These are phyloP conservation scores for Dasysyrphus tricinctus DNA, from an alignment of 2,888 invertebrate genomes.

Conservation along the genomic window DNA sequence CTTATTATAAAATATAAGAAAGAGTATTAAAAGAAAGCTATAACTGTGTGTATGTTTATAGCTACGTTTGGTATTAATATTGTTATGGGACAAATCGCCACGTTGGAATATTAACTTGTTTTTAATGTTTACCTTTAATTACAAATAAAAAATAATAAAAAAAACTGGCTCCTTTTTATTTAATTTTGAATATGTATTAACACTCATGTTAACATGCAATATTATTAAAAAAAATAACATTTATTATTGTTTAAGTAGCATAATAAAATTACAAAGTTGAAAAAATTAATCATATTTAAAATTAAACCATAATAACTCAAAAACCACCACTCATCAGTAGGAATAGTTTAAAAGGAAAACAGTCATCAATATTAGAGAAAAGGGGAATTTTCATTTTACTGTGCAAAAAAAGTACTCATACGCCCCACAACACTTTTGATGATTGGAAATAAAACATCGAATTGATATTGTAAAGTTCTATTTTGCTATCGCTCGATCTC, in stretches of 20 bases:
- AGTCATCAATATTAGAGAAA: too few species aligned
- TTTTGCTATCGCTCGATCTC: too few species aligned
- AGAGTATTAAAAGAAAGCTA: not conserved
- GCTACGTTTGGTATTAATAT: not conserved
- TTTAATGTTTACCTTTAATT: not conserved
- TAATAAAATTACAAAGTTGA: not conserved
- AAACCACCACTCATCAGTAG: too few species aligned
- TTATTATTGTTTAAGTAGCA: not conserved
- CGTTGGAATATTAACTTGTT: conserved; percentile 15
- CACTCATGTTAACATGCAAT: not conserved
- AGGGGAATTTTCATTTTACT: too few species aligned
- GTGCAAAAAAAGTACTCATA: too few species aligned
- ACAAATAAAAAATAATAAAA: not conserved
- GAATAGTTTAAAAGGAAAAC: too few species aligned
- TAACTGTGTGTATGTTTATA: not conserved
- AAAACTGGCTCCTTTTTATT: not conserved
- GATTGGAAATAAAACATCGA: too few species aligned
- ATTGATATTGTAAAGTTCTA: too few species aligned
- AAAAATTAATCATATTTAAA: not conserved
- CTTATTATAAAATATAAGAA: not conserved
- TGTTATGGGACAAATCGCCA: conserved; percentile 24
- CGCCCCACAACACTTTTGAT: too few species aligned
- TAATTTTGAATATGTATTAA: not conserved
- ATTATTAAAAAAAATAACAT: not conserved
- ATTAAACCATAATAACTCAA: not conserved